A percentile compares a stretch with the other conserved stretches of the same genome.
Evolutionary conservation across 2,113 vertebrate genomes (phyloP).

Genomic region (Sminthopsis crassicaudata): DNA sequence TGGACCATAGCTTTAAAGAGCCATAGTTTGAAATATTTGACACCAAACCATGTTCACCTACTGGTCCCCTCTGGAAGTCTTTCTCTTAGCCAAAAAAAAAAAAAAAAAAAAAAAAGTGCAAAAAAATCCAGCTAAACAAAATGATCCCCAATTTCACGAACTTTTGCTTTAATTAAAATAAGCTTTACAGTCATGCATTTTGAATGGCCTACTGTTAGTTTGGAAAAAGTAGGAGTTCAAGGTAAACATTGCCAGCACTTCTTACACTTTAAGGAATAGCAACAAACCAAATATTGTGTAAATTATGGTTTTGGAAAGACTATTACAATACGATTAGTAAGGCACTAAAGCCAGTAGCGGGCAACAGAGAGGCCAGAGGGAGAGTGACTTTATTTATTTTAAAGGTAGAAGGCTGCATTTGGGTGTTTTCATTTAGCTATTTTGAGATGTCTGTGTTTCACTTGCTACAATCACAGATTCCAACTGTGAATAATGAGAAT

Average conservation of each 20-base stretch:
- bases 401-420: conserved; percentile 82
- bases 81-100: conserved; percentile 37
- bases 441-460: conserved; percentile 82
- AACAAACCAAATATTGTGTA: conserved; percentile 79
- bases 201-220: conserved; percentile 74
- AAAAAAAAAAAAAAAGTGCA: conserved; percentile 49
- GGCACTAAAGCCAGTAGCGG: conserved; percentile 79
- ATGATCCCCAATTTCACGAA: conserved; percentile 64
- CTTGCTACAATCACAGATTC: conserved; percentile 83
- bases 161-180: conserved; percentile 77
- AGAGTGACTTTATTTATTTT: conserved; percentile 82
- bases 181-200: conserved; percentile 64
- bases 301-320: conserved; percentile 73
- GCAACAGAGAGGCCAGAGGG: conserved; percentile 73
- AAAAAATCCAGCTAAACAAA: conserved; percentile 64
- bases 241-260: conserved; percentile 69
- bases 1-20: conserved; percentile 63
- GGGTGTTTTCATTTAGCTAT: conserved; percentile 82
- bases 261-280: conserved; percentile 70
- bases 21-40: conserved; percentile 61
- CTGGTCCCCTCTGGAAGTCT: conserved; percentile 63
- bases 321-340: conserved; percentile 79
- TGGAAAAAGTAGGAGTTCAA: conserved; percentile 70
- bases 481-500: conserved; percentile 84
- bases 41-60: conserved; percentile 62